Percentiles rank a stretch among this genome's conserved stretches.
Conservation (phyloP, 2,797 vertebrate species). For the Hemitrygon akajei region DNA sequence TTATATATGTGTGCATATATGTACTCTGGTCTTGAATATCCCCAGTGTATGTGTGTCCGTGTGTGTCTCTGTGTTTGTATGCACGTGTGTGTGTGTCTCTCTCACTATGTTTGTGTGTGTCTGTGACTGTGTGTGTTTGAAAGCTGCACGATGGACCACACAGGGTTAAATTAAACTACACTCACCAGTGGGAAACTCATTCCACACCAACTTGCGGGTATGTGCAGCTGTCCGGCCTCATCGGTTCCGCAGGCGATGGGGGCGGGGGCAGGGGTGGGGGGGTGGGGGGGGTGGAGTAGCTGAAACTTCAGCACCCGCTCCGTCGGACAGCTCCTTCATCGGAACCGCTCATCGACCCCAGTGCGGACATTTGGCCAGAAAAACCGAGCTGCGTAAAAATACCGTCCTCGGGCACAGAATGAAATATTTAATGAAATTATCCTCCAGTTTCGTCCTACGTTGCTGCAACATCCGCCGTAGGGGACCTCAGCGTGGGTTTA, state of each 20-base stretch:
- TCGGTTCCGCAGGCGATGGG: background rate
- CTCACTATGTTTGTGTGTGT: background rate
- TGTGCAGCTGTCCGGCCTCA: background rate
- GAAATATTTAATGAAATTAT: background rate
- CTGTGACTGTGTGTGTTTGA: background rate
- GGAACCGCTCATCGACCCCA: background rate
- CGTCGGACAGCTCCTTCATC: background rate
- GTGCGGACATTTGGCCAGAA: background rate
- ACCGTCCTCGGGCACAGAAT: background rate
- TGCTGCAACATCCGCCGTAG: background rate
- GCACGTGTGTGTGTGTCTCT: background rate
- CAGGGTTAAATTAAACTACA: background rate
- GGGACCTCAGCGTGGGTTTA: background rate
- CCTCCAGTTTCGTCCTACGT: background rate
- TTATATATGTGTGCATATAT: background rate
- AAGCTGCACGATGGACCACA: background rate
- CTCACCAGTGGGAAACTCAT: background rate
- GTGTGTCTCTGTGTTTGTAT: background rate
- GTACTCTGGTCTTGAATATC: background rate
- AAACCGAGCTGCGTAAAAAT: background rate
- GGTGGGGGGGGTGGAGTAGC: too few relatives aligned
- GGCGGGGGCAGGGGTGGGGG: too few relatives aligned
- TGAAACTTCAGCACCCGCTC: background rate
- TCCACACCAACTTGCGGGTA: background rate
- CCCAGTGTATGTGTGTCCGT: background rate